phyloP scores from a whole-genome alignment of 2,113 vertebrate genomes.

The Alethe castanea region DNA sequence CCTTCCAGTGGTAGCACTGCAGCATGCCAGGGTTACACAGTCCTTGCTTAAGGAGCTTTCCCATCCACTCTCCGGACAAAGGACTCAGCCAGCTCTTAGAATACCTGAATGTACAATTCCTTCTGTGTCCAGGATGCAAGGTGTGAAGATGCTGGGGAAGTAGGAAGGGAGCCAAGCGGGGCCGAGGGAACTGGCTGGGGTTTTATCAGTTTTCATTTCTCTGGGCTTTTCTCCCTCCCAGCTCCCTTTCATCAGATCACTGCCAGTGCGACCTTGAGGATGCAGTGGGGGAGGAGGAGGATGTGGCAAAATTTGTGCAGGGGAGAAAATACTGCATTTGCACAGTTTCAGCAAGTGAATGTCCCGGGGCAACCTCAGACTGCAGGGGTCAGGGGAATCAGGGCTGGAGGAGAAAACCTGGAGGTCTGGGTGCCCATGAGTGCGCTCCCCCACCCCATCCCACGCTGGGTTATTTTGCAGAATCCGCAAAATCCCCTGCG shows the following conservation, averaged over 20 bases:
- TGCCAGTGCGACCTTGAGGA: neutral
- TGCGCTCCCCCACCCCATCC: neutral
- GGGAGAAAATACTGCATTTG: neutral
- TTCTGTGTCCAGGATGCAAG: neutral
- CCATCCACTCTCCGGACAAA: neutral
- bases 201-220: neutral
- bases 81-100: neutral
- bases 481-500: neutral
- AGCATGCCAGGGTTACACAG: neutral
- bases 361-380: accelerated
- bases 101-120: neutral
- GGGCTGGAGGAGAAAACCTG: neutral
- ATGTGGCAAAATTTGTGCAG: neutral
- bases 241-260: neutral
- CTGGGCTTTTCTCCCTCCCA: neutral
- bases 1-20: neutral
- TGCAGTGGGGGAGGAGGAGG: neutral
- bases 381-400: neutral
- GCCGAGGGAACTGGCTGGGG: neutral
- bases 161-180: accelerated
- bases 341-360: neutral
- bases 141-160: neutral
- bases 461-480: neutral
- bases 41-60: neutral
- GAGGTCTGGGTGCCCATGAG: accelerated